These are phyloP conservation scores for Limnothrissa miodon DNA, from an alignment of 2,113 vertebrate genomes.

Conservation along the genomic window DNA sequence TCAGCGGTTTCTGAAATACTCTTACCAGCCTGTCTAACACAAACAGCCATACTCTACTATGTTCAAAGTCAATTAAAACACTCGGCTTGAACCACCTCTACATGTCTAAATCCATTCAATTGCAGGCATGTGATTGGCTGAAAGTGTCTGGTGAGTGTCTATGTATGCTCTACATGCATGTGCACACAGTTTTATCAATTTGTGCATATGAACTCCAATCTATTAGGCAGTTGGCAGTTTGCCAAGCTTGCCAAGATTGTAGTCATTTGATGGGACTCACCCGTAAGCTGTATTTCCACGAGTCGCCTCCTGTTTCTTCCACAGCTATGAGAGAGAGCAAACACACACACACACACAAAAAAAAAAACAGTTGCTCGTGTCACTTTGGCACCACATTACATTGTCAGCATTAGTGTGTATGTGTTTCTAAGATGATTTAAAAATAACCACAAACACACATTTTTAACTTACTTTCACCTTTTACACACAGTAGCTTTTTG, in stretches of 20 bases:
- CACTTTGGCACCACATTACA: background rate
- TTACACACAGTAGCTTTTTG: background rate
- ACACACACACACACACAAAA: background rate
- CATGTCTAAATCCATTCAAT: too few relatives aligned
- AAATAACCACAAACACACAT: background rate
- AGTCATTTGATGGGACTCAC: constrained; percentile 69
- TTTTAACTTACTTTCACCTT: background rate
- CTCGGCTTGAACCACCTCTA: too few relatives aligned
- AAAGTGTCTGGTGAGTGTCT: too few relatives aligned
- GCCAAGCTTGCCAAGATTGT: too few relatives aligned
- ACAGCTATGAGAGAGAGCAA: constrained; percentile 65
- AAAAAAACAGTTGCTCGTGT: background rate
- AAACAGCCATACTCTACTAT: too few relatives aligned
- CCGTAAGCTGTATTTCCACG: constrained; percentile 97
- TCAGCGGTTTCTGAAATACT: too few relatives aligned
- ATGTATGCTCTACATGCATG: background rate
- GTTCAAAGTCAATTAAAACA: too few relatives aligned
- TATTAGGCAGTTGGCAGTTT: too few relatives aligned
- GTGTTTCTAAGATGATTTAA: background rate
- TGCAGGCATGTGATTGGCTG: too few relatives aligned
- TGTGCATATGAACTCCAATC: too few relatives aligned
- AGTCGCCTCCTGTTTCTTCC: constrained; percentile 96
- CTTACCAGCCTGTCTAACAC: too few relatives aligned
- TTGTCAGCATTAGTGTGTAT: background rate
- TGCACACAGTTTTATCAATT: background rate